Conservation (phyloP, 2,888 invertebrate species). For the Terebella lapidaria region DNA sequence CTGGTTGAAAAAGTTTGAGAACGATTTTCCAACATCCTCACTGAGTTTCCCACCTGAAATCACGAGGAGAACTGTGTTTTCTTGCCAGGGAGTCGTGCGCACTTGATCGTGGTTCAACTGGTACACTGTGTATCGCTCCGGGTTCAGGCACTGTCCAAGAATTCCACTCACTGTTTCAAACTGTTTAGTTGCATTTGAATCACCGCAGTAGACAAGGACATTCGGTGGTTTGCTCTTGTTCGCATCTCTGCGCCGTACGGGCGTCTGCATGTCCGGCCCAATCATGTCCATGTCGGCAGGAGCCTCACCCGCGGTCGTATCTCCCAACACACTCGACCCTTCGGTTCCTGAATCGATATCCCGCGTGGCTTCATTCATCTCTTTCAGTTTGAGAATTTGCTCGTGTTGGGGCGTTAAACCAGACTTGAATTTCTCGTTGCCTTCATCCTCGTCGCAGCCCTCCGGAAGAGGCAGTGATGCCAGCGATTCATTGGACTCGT, state of each 20-base stretch:
- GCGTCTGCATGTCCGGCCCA: constrained; percentile 20
- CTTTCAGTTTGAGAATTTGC: neutral
- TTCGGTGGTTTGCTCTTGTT: constrained; percentile 43
- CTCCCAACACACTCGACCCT: neutral
- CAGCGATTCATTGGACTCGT: constrained; percentile 16
- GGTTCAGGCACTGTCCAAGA: constrained; percentile 35
- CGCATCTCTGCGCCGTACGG: neutral
- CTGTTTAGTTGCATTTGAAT: constrained; percentile 35
- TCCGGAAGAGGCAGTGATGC: constrained; percentile 5
- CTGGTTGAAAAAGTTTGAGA: constrained; percentile 33
- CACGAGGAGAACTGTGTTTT: constrained; percentile 41
- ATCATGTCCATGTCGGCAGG: constrained; percentile 14
- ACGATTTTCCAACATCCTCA: constrained; percentile 30
- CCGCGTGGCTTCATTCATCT: too few species aligned
- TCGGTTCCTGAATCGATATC: neutral
- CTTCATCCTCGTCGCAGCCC: neutral
- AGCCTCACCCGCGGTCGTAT: constrained; percentile 13
- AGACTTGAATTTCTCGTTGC: neutral
- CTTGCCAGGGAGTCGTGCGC: constrained; percentile 39
- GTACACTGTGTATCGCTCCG: constrained; percentile 42
- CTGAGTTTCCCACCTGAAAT: constrained; percentile 35
- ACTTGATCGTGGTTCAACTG: constrained; percentile 42
- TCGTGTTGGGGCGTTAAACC: neutral
- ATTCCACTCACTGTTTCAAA: constrained; percentile 34
- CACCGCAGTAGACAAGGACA: constrained; percentile 47